phyloP scores from a whole-genome alignment of 2,888 invertebrate genomes.

The Conomelus anceps region DNA sequence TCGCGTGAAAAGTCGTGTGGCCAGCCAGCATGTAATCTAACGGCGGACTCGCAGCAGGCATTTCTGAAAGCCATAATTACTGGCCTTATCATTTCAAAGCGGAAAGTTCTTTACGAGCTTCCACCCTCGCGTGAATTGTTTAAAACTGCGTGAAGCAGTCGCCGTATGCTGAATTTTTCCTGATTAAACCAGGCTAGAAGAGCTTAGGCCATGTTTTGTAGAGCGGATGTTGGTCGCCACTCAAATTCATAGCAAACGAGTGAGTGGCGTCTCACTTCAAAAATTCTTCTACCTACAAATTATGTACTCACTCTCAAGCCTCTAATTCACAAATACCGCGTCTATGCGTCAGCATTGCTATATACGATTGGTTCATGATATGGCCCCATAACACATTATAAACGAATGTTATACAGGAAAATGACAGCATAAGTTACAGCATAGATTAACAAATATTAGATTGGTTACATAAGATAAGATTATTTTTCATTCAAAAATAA shows the following conservation, averaged over 20 bases:
- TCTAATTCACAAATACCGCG: background rate
- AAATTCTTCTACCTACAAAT: background rate
- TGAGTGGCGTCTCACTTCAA: background rate
- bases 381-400: background rate
- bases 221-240: background rate
- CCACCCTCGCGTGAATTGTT: background rate
- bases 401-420: background rate
- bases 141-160: background rate
- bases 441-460: too few species aligned
- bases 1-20: background rate
- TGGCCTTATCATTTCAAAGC: background rate
- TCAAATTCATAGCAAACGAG: too few species aligned
- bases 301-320: background rate
- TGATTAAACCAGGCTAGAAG: background rate
- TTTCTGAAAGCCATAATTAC: background rate
- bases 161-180: background rate
- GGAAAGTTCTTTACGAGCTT: background rate
- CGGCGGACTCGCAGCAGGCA: background rate
- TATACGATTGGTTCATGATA: background rate
- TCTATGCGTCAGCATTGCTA: background rate
- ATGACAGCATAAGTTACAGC: background rate
- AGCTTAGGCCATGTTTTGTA: background rate
- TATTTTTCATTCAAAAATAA: too few species aligned
- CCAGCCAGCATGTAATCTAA: background rate
- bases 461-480: too few species aligned